Conservation (phyloP, 2,113 vertebrate species). For the Elanus axillaris region DNA sequence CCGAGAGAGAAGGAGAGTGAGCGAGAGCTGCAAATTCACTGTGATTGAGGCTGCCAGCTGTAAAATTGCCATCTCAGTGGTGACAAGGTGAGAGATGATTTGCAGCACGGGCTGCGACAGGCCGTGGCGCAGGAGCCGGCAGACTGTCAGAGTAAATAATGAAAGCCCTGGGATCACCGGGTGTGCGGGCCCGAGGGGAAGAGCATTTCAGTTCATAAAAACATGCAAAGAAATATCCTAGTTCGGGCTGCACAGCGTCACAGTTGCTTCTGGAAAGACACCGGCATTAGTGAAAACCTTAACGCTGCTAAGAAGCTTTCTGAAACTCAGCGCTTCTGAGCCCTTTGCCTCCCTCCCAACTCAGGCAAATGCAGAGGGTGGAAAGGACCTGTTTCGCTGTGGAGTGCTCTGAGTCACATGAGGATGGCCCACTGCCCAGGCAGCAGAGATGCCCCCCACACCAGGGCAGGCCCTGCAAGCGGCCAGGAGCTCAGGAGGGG, state of each 20-base stretch:
- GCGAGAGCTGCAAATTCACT: not conserved
- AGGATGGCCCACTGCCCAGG: not conserved
- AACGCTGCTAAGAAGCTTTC: fast-evolving
- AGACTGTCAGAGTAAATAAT: slow-evolving; percentile 50
- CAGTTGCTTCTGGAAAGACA: fast-evolving
- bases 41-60: slow-evolving; percentile 56
- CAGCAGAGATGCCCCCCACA: fast-evolving
- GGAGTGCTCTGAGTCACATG: fast-evolving
- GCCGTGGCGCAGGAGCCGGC: not conserved
- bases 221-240: not conserved
- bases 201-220: not conserved
- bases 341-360: not conserved
- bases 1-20: not conserved
- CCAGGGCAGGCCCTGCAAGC: fast-evolving
- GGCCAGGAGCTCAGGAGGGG: fast-evolving
- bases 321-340: not conserved
- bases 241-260: fast-evolving
- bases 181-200: not conserved
- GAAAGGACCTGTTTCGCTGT: fast-evolving
- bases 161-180: not conserved
- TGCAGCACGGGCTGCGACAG: slow-evolving; percentile 4
- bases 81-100: slow-evolving; percentile 45
- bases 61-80: slow-evolving; percentile 3
- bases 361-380: fast-evolving
- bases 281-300: fast-evolving